Conservation (phyloP, 2,113 vertebrate species). For the Bos javanicus region DNA sequence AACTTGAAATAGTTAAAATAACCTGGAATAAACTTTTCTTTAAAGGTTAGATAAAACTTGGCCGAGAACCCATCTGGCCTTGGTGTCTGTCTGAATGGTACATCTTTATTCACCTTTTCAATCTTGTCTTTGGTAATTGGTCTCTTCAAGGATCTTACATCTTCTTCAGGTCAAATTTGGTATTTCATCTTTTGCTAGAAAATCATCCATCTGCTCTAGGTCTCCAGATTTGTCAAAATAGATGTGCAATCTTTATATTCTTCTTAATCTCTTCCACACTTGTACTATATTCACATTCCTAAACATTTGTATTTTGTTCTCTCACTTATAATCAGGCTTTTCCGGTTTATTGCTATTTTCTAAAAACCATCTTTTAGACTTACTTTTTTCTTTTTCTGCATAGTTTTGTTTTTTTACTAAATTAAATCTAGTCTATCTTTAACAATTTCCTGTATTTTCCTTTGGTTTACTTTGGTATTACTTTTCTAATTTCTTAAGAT, state of each 20-base stretch:
- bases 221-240: slow-evolving; percentile 21
- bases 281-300: background rate
- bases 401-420: background rate
- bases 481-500: background rate
- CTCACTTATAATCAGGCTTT: background rate
- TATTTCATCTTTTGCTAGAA: slow-evolving; percentile 46
- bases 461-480: background rate
- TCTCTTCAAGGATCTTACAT: slow-evolving; percentile 44
- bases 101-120: slow-evolving; percentile 64
- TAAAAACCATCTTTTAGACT: background rate
- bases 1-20: slow-evolving; percentile 21
- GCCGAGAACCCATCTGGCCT: background rate
- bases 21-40: slow-evolving; percentile 35
- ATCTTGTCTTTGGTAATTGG: slow-evolving; percentile 53
- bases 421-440: background rate
- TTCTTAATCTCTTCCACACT: background rate
- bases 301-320: background rate
- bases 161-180: slow-evolving; percentile 34
- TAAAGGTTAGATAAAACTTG: slow-evolving; percentile 59
- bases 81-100: slow-evolving; percentile 24
- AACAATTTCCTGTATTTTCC: background rate
- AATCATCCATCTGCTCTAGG: background rate
- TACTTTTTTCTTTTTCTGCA: background rate
- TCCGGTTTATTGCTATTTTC: background rate
- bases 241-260: background rate